Base-by-base conservation (phyloP, 2,888 invertebrate species). In the Ommatoiulus sabulosus region DNA sequence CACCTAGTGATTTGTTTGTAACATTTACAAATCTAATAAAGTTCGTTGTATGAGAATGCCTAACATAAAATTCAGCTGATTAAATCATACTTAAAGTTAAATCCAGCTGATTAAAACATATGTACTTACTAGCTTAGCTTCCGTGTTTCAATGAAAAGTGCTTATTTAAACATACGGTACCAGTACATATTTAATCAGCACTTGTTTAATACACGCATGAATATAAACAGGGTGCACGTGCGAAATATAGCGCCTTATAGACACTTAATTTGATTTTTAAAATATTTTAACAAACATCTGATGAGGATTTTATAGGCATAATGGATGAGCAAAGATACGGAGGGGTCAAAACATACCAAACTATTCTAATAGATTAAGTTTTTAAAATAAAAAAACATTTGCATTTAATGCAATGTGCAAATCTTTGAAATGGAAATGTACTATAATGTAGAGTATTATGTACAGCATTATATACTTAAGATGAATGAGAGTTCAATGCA, bases 141-240 rank as follows among this genome's bases (percentile, higher is more conserved):
- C 80, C 80, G 15, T 80, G 35, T 10, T 80, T 80, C 24, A 80
- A 80, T 80, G 7, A 80, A 80, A 35, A 12, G 7, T 72, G 72
- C 12, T 80, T 35, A 35, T 80, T 80, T 35, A 80, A 35, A n/a
- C 35, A 80, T 72, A 72, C n/a, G n/a, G 63, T 63, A n/a, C 5
- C n/a, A n/a, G n/a, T n/a, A n/a, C n/a, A n/a, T 63, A 80, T 80
- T 80, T 80, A 80, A 80, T 80, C 35, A 80, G 24, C 80, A 80
- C 24, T 10, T 80, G 12, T 35, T 80, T 52, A 12, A 24, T 35
- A 80, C 20, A 80, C 24, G 35, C 80, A 52, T 52, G 52, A 52
- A 52, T 52, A 52, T 52, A 80, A 80, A 80, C 35, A 12, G 35
- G 35, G 80, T 80, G 12, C 80, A 10, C 12, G 35, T 8, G 80